Percentiles rank a stretch among this genome's conserved stretches.
These are phyloP conservation scores for Xestobium rufovillosum DNA, from an alignment of 2,888 invertebrate species.

Conservation along the genomic window DNA sequence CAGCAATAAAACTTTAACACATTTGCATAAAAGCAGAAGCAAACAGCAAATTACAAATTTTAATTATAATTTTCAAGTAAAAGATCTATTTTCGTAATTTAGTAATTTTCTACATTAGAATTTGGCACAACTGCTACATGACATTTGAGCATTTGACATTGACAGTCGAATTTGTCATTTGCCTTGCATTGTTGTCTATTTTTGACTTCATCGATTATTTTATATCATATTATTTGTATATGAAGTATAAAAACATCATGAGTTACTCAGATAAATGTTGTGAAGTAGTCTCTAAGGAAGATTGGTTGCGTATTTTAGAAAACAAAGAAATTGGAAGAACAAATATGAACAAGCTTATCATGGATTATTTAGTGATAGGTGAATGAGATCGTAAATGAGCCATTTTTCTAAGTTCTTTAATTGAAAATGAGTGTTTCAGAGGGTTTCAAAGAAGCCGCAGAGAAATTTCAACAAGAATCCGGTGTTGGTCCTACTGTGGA, in stretches of 20 bases:
- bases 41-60: too few relatives aligned
- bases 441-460: constrained; percentile 93
- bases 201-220: too few relatives aligned
- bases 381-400: constrained; percentile 25
- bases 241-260: constrained; percentile 41
- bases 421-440: constrained; percentile 48
- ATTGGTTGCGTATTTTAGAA: constrained; percentile 68
- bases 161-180: too few relatives aligned
- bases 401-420: constrained; percentile 8
- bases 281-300: constrained; percentile 54
- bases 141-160: too few relatives aligned
- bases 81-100: too few relatives aligned
- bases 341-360: constrained; percentile 94
- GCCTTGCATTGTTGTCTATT: too few relatives aligned
- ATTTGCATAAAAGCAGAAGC: too few relatives aligned
- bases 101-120: too few relatives aligned
- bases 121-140: too few relatives aligned
- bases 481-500: constrained; percentile 74
- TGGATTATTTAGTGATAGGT: constrained; percentile 98
- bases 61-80: too few relatives aligned
- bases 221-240: too few relatives aligned
- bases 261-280: constrained; percentile 48
- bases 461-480: constrained; percentile 93
- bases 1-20: too few relatives aligned
- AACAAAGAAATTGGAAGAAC: constrained; percentile 76